phyloP scores from a whole-genome alignment of 2,888 invertebrate species.

The Germaria angustata region DNA sequence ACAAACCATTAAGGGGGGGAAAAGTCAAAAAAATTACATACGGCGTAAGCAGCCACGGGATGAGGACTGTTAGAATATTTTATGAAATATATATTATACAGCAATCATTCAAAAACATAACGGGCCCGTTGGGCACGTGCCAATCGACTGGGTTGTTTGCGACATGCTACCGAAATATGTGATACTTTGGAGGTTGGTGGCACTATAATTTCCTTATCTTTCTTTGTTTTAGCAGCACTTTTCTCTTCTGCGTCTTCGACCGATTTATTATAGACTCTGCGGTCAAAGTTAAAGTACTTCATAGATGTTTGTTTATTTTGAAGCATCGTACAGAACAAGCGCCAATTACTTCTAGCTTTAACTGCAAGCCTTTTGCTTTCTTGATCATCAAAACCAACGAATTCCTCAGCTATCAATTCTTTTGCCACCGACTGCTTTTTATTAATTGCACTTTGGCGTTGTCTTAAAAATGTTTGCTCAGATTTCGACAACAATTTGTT shows the following conservation, averaged over 20 bases:
- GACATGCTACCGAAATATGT: conserved; percentile 58
- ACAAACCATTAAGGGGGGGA: conserved; percentile 20
- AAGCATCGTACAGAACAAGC: conserved; percentile 71
- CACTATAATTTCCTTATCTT: conserved; percentile 15
- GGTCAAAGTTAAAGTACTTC: conserved; percentile 73
- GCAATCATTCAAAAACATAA: conserved; percentile 76
- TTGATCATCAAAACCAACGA: conserved; percentile 54
- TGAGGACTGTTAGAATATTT: conserved; percentile 16
- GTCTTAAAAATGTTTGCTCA: neutral
- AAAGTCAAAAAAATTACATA: conserved; percentile 5
- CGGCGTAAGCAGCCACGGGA: conserved; percentile 24
- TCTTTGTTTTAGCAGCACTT: neutral
- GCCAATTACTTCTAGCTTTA: conserved; percentile 69
- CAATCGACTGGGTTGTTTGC: conserved; percentile 72
- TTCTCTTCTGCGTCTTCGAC: conserved; percentile 37
- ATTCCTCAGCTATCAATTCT: conserved; percentile 40
- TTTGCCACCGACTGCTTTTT: neutral
- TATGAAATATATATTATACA: conserved; percentile 37
- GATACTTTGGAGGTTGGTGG: conserved; percentile 8
- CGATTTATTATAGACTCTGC: conserved; percentile 72
- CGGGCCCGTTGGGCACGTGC: conserved; percentile 73
- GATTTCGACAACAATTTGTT: conserved; percentile 21
- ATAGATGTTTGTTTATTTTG: conserved; percentile 72
- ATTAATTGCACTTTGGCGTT: conserved; percentile 44
- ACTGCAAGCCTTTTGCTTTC: conserved; percentile 65